These are phyloP conservation scores for Bolinopsis microptera DNA, from an alignment of 37 sponge, comb jelly and placozoan genomes.

Conservation along the genomic window DNA sequence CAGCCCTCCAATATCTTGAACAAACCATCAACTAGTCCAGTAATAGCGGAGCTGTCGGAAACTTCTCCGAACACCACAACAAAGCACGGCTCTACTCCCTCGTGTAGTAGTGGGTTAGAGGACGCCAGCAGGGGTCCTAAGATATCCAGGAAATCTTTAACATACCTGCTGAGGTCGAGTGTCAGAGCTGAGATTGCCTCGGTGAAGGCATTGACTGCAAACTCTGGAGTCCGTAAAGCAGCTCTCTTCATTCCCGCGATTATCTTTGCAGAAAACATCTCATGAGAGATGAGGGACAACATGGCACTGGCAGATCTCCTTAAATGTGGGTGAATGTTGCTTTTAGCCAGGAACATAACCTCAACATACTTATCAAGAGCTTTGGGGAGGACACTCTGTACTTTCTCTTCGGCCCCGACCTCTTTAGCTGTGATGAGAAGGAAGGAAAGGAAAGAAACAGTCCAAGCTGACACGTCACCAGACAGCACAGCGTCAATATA, in stretches of 20 bases:
- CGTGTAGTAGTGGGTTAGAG: not conserved
- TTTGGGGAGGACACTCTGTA: not conserved
- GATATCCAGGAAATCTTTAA: constrained; percentile 30
- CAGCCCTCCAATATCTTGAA: constrained; percentile 27
- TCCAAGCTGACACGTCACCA: not conserved
- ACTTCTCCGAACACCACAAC: not conserved
- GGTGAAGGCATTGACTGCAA: constrained; percentile 15
- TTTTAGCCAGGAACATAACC: constrained; percentile 53
- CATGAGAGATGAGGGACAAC: constrained; percentile 31
- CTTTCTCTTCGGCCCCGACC: not conserved
- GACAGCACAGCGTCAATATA: not conserved
- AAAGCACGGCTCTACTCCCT: constrained; percentile 14
- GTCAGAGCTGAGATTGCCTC: constrained; percentile 1
- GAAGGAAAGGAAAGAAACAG: constrained; percentile 27
- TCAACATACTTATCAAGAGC: constrained; percentile 51
- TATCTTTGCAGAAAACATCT: not conserved
- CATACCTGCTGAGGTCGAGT: constrained; percentile 43
- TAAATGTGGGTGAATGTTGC: not conserved
- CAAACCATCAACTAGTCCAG: not conserved
- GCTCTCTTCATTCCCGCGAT: constrained; percentile 42
- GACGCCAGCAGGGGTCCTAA: constrained; percentile 9
- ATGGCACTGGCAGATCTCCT: not conserved
- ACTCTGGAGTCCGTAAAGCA: constrained; percentile 18
- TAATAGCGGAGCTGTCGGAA: constrained; percentile 25
- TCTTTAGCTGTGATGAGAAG: not conserved